Base-by-base conservation (phyloP, 2,888 invertebrate species). In the Drosophila tripunctata region DNA sequence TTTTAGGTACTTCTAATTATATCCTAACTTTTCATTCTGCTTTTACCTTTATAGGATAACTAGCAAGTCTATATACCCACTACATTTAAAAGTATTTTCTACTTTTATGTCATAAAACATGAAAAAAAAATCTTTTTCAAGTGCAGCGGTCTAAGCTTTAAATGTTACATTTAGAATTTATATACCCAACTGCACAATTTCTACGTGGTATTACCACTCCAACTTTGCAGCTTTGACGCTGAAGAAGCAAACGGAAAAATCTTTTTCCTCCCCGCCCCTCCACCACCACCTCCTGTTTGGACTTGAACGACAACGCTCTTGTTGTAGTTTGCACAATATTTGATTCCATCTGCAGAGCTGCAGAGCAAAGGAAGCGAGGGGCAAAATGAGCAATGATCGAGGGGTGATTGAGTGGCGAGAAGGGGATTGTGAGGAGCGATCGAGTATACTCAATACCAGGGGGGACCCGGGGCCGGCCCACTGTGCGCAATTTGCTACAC, bases 241-340 rank as follows among this genome's bases (percentile, higher is more conserved):
- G 33, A 47, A 51, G 54, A 52, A 38, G 56, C 38, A 57, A 56
- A 50, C 22, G 15, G 31, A 30, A 33, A 58, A 50, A 38, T 41
- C n/a, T n/a, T n/a, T n/a, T 41, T 17, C 45, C 65, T 71, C 54
- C 56, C 68, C 27, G 3, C 70, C 80, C n/a, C n/a, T n/a, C n/a
- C n/a, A n/a, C n/a, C n/a, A n/a, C n/a, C n/a, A n/a, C n/a, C 86
- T 74, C 6, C 33, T 15, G 22, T 36, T 83, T 78, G 83, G 83
- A 86, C 75, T 78, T 56, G 78, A 72, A 69, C 78, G 79, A 67
- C 82, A 82, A 75, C 67, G 76, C 81, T 78, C 74, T 72, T 48
- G 69, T 69, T 76, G 84, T 67, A 84, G 83, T 84, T 84, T 84
- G 83, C 83, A 84, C 83, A 84, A 84, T 86, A 86, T 84, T 84